Conservation (phyloP, 2,113 vertebrate genomes). For the Hydrolagus affinis region DNA sequence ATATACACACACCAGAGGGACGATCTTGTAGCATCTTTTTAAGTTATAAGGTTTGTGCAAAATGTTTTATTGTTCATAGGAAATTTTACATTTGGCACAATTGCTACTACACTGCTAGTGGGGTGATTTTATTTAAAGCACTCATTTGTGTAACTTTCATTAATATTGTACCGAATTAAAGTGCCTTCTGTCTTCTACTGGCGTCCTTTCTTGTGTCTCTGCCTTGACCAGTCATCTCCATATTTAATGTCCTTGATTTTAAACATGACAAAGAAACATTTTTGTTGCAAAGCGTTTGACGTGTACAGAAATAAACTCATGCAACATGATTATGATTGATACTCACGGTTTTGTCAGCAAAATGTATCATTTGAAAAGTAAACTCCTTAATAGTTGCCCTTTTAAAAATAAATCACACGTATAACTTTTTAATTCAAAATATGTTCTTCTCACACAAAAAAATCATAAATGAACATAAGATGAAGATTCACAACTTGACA, state of each 20-base stretch:
- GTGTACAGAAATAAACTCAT: not conserved
- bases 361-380: not conserved
- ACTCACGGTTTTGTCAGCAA: not conserved
- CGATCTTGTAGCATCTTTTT: not conserved
- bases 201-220: not conserved
- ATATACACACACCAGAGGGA: not conserved
- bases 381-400: not conserved
- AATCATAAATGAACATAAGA: not conserved
- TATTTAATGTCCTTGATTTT: not conserved
- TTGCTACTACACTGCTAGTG: not conserved
- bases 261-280: not conserved
- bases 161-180: not conserved
- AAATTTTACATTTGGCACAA: not conserved
- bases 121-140: not conserved
- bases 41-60: not conserved
- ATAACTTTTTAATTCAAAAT: not conserved
- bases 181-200: not conserved
- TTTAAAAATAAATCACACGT: not conserved
- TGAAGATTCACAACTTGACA: not conserved
- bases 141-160: not conserved
- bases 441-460: not conserved
- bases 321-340: not conserved
- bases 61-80: not conserved
- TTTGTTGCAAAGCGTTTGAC: not conserved
- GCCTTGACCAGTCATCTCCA: not conserved